These are phyloP conservation scores for Saturnia japonica DNA, from an alignment of 2,888 invertebrate genomes.

Conservation along the genomic window DNA sequence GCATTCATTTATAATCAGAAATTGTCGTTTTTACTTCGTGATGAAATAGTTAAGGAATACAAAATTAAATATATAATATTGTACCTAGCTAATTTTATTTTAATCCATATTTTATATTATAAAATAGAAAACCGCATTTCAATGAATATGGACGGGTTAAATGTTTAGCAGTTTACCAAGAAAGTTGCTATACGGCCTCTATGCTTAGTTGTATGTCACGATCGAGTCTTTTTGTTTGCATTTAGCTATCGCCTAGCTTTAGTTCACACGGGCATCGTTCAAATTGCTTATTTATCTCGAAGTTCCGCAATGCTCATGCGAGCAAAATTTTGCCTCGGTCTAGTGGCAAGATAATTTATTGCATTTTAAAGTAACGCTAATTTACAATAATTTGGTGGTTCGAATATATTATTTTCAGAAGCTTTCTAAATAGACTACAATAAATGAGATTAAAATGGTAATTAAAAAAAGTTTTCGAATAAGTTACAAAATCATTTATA, in stretches of 20 bases:
- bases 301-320: constrained; percentile 14
- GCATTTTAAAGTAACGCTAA: neutral
- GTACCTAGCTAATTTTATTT: too few relatives aligned
- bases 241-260: constrained; percentile 22
- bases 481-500: neutral
- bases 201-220: constrained; percentile 28
- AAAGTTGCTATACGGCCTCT: constrained; percentile 29
- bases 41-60: too few relatives aligned
- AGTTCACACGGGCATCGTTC: constrained; percentile 25
- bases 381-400: neutral
- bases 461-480: neutral
- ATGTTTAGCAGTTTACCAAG: constrained; percentile 26
- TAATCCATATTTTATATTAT: neutral
- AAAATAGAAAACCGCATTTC: neutral
- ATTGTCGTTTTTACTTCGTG: too few relatives aligned
- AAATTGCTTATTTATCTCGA: constrained; percentile 21
- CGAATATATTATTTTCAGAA: neutral
- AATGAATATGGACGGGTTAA: neutral
- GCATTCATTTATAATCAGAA: too few relatives aligned
- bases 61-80: too few relatives aligned
- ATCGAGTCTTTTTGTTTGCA: constrained; percentile 41
- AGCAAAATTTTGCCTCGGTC: constrained; percentile 14
- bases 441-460: neutral
- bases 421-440: neutral
- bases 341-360: neutral